Evolutionary conservation across 92 coral and sea anemone species (phyloP).

Genomic region (Phenganax stokvisi): DNA sequence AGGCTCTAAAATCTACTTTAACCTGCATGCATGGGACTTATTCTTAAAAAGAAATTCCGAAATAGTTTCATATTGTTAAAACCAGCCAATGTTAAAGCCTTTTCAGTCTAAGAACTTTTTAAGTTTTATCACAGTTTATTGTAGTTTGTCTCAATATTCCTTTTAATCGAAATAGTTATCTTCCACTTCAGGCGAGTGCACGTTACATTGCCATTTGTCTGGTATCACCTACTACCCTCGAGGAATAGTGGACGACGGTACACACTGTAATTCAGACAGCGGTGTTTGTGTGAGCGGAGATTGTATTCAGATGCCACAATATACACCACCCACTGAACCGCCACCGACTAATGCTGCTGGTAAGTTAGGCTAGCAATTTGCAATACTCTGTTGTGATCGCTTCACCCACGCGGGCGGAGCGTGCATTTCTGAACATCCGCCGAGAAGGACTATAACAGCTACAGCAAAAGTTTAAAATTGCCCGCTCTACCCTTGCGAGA

Average conservation of each 20-base stretch:
- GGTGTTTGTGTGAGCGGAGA: constrained; percentile 27
- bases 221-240: background rate
- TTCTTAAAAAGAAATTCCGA: no score
- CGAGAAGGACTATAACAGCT: background rate
- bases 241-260: constrained; percentile 29
- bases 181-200: constrained; percentile 8
- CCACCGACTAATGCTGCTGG: constrained; percentile 9
- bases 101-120: no score
- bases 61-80: no score
- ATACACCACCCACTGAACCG: constrained; percentile 12
- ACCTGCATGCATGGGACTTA: no score
- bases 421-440: background rate
- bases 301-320: constrained; percentile 16
- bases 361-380: background rate
- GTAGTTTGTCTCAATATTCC: no score
- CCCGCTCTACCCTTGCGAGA: background rate
- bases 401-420: no score
- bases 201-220: background rate
- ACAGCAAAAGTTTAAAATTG: background rate
- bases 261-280: constrained; percentile 28
- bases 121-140: no score
- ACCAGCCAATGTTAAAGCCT: no score
- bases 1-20: no score
- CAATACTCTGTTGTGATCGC: background rate
- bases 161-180: no score